Conservation (phyloP, 2,113 vertebrate genomes). For the Spea multiplicata region DNA sequence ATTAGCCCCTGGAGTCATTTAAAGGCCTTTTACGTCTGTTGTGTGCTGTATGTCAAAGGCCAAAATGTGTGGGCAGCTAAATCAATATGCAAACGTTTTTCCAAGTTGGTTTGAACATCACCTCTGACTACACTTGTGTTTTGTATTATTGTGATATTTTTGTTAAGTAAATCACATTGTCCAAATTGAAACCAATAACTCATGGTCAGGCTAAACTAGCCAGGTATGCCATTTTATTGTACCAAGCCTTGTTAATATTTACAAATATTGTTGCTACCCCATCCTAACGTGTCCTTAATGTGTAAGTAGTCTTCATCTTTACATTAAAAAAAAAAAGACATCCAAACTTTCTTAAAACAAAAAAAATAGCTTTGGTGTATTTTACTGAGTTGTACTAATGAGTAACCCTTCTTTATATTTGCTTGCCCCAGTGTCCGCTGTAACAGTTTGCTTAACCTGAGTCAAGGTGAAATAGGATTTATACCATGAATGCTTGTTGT, state of each 20-base stretch:
- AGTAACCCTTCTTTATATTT: constrained; percentile 77
- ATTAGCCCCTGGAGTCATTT: not conserved
- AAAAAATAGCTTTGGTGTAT: constrained; percentile 16
- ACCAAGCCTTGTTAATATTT: no score
- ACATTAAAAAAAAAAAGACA: not conserved
- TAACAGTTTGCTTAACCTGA: constrained; percentile 60
- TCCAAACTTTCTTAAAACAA: not conserved
- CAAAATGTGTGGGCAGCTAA: constrained; percentile 9
- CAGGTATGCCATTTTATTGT: no score
- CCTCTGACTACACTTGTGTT: not conserved
- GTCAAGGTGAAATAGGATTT: constrained; percentile 67
- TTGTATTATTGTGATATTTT: not conserved
- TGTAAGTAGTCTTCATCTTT: not conserved
- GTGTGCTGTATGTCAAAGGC: not conserved
- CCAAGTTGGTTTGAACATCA: not conserved
- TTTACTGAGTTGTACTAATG: constrained; percentile 60
- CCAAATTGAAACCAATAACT: no score
- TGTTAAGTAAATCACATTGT: not conserved
- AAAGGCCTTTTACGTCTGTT: not conserved
- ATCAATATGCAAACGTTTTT: constrained; percentile 8
- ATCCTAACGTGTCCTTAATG: no score
- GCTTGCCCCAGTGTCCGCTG: constrained; percentile 58
- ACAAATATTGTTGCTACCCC: no score
- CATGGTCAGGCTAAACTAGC: no score
- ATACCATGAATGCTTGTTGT: constrained; percentile 19